These are phyloP conservation scores for Habrosyne pyritoides DNA, from an alignment of 2,888 invertebrate species.

Conservation along the genomic window DNA sequence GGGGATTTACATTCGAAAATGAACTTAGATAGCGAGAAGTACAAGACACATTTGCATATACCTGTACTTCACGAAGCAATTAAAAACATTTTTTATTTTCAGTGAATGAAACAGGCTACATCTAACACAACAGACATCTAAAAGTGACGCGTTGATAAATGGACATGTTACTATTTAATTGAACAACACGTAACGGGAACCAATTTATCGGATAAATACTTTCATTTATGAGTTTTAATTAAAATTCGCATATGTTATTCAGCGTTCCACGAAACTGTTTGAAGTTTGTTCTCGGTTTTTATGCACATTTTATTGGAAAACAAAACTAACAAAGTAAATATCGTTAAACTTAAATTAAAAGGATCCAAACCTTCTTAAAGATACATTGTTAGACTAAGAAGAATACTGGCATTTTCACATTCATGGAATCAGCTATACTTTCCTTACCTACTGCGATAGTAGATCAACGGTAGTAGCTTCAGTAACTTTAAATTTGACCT, in stretches of 20 bases:
- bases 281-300: neutral
- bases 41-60: neutral
- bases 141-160: too few relatives aligned
- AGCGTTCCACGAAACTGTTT: neutral
- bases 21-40: neutral
- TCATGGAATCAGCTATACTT: too few relatives aligned
- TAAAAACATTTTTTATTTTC: neutral
- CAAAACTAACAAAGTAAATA: neutral
- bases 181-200: neutral
- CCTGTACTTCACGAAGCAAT: neutral
- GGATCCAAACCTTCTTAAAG: neutral
- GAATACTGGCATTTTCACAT: neutral
- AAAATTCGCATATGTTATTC: neutral
- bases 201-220: neutral
- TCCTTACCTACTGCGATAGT: too few relatives aligned
- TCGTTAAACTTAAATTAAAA: neutral
- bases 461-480: too few relatives aligned
- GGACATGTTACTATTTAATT: too few relatives aligned
- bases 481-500: too few relatives aligned
- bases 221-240: neutral
- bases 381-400: neutral
- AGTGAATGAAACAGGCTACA: neutral
- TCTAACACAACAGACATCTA: too few relatives aligned
- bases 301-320: neutral
- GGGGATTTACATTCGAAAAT: neutral